Percentiles rank a stretch among this genome's conserved stretches.
These are phyloP conservation scores for Trichogramma evanescens DNA, from an alignment of 2,888 invertebrate species.

Conservation along the genomic window DNA sequence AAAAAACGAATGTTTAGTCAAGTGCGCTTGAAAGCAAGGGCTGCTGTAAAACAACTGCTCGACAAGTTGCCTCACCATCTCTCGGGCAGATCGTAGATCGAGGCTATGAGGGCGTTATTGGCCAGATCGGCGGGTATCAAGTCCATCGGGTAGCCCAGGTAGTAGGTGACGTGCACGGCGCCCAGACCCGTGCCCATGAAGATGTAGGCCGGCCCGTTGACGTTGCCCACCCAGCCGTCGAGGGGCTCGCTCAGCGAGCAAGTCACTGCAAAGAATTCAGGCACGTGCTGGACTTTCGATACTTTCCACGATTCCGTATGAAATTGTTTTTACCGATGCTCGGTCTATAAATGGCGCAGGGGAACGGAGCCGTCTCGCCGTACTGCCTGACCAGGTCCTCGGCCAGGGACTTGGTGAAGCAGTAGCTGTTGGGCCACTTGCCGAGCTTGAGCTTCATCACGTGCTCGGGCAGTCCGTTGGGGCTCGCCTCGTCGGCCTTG, in stretches of 20 bases:
- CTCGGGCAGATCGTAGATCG: slow-evolving; percentile 27
- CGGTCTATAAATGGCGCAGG: slow-evolving; percentile 31
- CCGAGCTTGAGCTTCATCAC: slow-evolving; percentile 22
- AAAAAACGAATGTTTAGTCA: background rate
- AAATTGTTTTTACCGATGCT: slow-evolving; percentile 26
- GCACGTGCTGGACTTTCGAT: background rate
- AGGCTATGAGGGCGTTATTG: slow-evolving; percentile 28
- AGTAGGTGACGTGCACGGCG: slow-evolving; percentile 19
- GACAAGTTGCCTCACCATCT: slow-evolving; percentile 16
- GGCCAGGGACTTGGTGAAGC: slow-evolving; percentile 31
- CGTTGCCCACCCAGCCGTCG: slow-evolving; percentile 26
- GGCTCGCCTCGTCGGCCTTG: slow-evolving; percentile 21
- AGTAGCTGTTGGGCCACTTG: slow-evolving; percentile 29
- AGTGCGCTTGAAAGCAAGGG: background rate
- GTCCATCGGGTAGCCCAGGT: slow-evolving; percentile 23
- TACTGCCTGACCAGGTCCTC: slow-evolving; percentile 31
- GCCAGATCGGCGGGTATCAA: slow-evolving; percentile 31
- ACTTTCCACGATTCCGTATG: background rate
- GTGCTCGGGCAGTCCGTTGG: slow-evolving; percentile 24
- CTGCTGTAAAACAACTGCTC: background rate
- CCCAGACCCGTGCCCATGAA: slow-evolving; percentile 24
- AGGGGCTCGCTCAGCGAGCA: slow-evolving; percentile 28
- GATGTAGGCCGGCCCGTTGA: slow-evolving; percentile 22
- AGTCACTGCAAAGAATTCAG: slow-evolving; percentile 22
- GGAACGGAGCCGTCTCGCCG: slow-evolving; percentile 22